Conservation (phyloP, 2,113 vertebrate genomes). For the Capricornis sumatraensis region DNA sequence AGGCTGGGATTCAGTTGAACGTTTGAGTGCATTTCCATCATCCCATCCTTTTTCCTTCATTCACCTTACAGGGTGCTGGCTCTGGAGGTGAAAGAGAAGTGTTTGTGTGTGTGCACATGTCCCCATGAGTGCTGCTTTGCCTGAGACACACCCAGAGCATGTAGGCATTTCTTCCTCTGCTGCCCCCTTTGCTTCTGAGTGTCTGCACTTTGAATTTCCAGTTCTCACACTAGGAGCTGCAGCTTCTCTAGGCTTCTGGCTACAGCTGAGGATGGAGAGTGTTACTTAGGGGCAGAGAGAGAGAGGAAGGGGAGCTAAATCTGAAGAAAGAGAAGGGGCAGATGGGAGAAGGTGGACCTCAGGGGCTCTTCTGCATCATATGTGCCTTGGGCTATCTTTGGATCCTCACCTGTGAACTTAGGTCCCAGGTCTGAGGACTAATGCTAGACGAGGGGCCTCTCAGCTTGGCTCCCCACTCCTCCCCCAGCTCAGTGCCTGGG, state of each 20-base stretch:
- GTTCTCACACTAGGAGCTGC: background rate
- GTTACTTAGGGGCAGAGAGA: too few relatives aligned
- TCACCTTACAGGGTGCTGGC: background rate
- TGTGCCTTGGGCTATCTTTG: background rate
- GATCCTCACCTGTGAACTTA: background rate
- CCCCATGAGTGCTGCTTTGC: background rate
- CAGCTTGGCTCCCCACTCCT: background rate
- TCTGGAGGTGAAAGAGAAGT: background rate
- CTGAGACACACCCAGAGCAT: background rate
- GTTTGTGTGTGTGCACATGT: rapidly evolving
- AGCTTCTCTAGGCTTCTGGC: background rate
- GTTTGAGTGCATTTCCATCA: too few relatives aligned
- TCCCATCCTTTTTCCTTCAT: background rate
- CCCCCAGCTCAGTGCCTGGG: background rate
- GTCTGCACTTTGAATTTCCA: background rate
- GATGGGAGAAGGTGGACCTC: too few relatives aligned
- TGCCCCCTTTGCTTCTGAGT: background rate
- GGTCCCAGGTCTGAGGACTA: too few relatives aligned
- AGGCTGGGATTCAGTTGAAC: background rate
- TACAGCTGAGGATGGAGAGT: background rate
- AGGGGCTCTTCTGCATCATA: background rate
- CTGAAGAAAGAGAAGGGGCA: background rate
- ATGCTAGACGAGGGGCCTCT: background rate
- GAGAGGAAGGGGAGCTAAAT: too few relatives aligned
- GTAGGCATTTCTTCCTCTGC: background rate